Percentiles rank a stretch among this genome's conserved stretches.
phyloP scores from a whole-genome alignment of 2,797 vertebrate genomes.

The Octomys mimax region DNA sequence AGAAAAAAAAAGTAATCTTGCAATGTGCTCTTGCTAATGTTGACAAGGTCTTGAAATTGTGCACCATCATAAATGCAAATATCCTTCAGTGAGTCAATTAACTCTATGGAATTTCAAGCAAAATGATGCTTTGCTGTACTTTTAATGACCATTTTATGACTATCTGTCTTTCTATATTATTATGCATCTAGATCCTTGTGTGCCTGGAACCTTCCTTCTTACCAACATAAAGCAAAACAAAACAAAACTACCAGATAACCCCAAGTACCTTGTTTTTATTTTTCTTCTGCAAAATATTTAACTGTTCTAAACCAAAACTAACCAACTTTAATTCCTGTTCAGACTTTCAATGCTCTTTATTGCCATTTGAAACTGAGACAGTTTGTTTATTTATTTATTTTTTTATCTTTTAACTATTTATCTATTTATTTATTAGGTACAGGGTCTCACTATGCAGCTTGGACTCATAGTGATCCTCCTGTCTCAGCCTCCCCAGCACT shows the following conservation, averaged over 20 bases:
- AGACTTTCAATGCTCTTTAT: slow-evolving; percentile 54
- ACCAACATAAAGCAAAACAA: slow-evolving; percentile 14
- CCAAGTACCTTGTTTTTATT: slow-evolving; percentile 8
- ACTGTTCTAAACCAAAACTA: neutral
- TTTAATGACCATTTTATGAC: neutral
- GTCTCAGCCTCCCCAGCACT: too few species aligned
- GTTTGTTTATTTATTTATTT: neutral
- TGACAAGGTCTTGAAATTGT: slow-evolving; percentile 68
- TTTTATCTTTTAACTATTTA: too few species aligned
- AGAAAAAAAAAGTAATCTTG: neutral
- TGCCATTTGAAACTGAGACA: slow-evolving; percentile 41
- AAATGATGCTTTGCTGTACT: neutral
- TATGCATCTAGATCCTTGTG: fast-evolving
- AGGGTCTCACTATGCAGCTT: too few species aligned
- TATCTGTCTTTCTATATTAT: neutral
- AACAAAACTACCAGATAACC: slow-evolving; percentile 30
- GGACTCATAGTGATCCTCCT: too few species aligned
- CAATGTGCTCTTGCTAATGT: slow-evolving; percentile 10
- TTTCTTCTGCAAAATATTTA: neutral
- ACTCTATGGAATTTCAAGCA: slow-evolving; percentile 58
- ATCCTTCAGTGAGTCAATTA: neutral
- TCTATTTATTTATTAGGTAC: too few species aligned
- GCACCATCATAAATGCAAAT: slow-evolving; percentile 52
- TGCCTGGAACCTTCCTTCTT: neutral
- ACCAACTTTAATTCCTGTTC: neutral